Conservation (phyloP, 2,113 vertebrate species). For the Crotalus horridus region DNA sequence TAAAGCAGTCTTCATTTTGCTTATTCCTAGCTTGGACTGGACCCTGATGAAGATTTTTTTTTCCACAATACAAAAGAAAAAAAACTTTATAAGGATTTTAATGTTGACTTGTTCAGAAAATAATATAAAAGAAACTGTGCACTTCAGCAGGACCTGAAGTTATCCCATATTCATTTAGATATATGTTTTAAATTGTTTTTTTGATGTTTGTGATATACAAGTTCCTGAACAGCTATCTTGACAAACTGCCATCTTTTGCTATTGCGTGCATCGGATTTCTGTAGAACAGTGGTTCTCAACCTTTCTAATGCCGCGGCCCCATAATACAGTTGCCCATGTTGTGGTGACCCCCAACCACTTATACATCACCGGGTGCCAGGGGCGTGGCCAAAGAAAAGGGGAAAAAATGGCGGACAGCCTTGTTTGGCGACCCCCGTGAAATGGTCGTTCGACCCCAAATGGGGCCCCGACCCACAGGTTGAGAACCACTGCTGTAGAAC, state of each 20-base stretch:
- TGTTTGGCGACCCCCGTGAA: too few relatives aligned
- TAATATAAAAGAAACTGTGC: slow-evolving; percentile 48
- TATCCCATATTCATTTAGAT: slow-evolving; percentile 8
- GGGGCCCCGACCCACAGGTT: too few relatives aligned
- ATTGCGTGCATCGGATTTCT: neutral
- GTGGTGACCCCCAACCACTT: too few relatives aligned
- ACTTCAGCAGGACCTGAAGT: slow-evolving; percentile 30
- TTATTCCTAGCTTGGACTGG: too few relatives aligned
- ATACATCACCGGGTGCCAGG: too few relatives aligned
- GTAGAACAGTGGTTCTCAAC: slow-evolving; percentile 17
- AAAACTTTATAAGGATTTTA: slow-evolving; percentile 44
- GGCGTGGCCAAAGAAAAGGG: too few relatives aligned
- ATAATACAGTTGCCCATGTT: too few relatives aligned
- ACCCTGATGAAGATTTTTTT: too few relatives aligned
- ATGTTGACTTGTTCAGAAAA: slow-evolving; percentile 56
- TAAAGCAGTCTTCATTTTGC: too few relatives aligned
- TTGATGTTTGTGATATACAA: neutral
- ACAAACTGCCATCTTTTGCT: neutral
- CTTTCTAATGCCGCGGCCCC: too few relatives aligned
- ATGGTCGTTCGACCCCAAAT: too few relatives aligned
- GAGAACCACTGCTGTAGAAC: slow-evolving; percentile 11
- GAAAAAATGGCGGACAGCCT: too few relatives aligned
- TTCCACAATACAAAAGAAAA: neutral
- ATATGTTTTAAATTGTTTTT: slow-evolving; percentile 20
- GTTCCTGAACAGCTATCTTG: neutral